phyloP scores from a whole-genome alignment of 1,140 invertebrate species.

The Ditylenchus dipsaci region DNA sequence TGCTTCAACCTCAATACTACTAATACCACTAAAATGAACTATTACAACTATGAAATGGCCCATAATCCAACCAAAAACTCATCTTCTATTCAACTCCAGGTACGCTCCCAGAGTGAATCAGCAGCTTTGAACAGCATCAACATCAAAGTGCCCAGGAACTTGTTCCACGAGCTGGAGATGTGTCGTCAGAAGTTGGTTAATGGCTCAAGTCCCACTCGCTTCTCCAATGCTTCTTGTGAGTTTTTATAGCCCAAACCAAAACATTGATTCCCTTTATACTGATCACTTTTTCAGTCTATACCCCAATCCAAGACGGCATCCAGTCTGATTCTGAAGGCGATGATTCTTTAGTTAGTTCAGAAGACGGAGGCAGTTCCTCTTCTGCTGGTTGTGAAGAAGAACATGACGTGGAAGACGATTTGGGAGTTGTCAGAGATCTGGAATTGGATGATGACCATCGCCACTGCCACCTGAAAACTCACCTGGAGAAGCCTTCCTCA shows the following conservation, averaged over 20 bases:
- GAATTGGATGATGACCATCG: constrained; percentile 21
- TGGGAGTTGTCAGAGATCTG: constrained; percentile 10
- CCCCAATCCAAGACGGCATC: constrained; percentile 25
- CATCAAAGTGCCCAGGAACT: constrained; percentile 34
- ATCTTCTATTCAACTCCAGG: constrained; percentile 15
- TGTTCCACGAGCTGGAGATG: constrained; percentile 29
- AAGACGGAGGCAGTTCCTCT: constrained; percentile 21
- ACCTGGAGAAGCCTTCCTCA: not conserved
- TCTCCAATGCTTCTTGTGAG: constrained; percentile 23
- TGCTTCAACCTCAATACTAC: too few species aligned
- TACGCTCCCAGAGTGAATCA: constrained; percentile 48
- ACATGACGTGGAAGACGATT: constrained; percentile 16
- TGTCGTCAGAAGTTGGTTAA: constrained; percentile 17
- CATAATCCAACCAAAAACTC: too few species aligned
- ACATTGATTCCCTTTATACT: not conserved
- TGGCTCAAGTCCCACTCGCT: not conserved
- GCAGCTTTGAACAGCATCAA: constrained; percentile 39
- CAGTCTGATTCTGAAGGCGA: constrained; percentile 39
- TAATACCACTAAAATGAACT: too few species aligned
- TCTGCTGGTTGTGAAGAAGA: constrained; percentile 23
- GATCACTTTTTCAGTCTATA: constrained; percentile 26
- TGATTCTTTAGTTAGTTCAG: constrained; percentile 34
- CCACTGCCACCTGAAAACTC: not conserved
- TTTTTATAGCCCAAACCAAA: constrained; percentile 3
- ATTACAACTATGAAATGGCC: too few species aligned